phyloP scores from a whole-genome alignment of 2,113 vertebrate species.

The Tursiops truncatus region DNA sequence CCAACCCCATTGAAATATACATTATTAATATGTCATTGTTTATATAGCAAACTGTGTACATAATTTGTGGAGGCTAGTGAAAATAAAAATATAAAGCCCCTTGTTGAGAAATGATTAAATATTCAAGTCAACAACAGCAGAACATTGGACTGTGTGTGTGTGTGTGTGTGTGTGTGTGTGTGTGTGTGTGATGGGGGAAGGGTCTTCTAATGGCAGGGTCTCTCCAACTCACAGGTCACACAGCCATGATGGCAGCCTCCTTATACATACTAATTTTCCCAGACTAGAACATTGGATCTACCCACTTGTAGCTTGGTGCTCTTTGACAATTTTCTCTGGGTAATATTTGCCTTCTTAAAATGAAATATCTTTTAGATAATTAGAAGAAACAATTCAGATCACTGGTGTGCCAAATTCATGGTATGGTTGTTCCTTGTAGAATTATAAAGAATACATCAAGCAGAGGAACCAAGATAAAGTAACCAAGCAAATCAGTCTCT shows the following conservation, averaged over 20 bases:
- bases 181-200: neutral
- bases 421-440: neutral
- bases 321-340: neutral
- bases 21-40: neutral
- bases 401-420: neutral
- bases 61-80: neutral
- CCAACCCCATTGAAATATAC: neutral
- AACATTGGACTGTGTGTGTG: neutral
- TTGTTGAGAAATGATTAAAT: neutral
- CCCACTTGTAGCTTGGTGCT: neutral
- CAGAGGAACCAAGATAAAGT: neutral
- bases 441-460: constrained; percentile 3
- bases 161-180: no score
- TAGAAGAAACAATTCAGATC: neutral
- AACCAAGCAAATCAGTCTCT: neutral
- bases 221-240: neutral
- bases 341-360: neutral
- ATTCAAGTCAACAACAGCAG: neutral
- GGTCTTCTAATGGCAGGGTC: neutral
- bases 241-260: rapidly evolving
- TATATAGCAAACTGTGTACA: neutral
- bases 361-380: constrained; percentile 5
- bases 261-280: neutral
- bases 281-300: neutral
- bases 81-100: neutral